Conservation (phyloP, 2,113 vertebrate species). For the Podarcis raffonei region DNA sequence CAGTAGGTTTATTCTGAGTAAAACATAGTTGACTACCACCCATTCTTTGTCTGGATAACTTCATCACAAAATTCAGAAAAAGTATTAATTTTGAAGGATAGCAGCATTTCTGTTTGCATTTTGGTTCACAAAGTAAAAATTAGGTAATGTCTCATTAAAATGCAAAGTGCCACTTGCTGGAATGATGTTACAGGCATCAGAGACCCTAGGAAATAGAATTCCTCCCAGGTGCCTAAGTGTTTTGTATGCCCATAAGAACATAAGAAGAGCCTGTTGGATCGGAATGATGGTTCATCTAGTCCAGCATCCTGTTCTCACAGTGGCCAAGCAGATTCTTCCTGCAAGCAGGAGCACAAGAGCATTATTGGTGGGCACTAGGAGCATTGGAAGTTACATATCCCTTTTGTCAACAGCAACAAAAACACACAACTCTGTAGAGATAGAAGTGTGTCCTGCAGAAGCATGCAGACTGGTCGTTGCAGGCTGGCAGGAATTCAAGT, state of each 20-base stretch:
- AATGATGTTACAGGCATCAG: not conserved
- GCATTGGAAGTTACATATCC: not conserved
- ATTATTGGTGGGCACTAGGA: not conserved
- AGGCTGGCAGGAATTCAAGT: not conserved
- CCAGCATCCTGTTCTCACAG: too few species aligned
- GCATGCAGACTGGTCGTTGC: not conserved
- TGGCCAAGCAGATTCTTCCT: not conserved
- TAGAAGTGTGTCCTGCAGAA: not conserved
- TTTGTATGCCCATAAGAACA: not conserved
- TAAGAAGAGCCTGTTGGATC: too few species aligned
- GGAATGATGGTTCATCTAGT: too few species aligned
- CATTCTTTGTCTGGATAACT: too few species aligned
- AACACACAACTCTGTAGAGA: not conserved
- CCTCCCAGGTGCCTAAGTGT: not conserved
- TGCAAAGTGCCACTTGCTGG: not conserved
- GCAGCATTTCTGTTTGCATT: too few species aligned
- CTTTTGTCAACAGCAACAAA: not conserved
- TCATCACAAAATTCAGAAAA: too few species aligned
- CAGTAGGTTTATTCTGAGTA: too few species aligned
- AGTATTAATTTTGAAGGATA: too few species aligned
- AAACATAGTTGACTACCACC: too few species aligned
- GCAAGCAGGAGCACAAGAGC: not conserved
- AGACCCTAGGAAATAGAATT: not conserved
- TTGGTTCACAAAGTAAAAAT: too few species aligned
- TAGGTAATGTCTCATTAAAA: too few species aligned